phyloP scores from a whole-genome alignment of 23 tunicate species.

The Aplidium turbinatum region DNA sequence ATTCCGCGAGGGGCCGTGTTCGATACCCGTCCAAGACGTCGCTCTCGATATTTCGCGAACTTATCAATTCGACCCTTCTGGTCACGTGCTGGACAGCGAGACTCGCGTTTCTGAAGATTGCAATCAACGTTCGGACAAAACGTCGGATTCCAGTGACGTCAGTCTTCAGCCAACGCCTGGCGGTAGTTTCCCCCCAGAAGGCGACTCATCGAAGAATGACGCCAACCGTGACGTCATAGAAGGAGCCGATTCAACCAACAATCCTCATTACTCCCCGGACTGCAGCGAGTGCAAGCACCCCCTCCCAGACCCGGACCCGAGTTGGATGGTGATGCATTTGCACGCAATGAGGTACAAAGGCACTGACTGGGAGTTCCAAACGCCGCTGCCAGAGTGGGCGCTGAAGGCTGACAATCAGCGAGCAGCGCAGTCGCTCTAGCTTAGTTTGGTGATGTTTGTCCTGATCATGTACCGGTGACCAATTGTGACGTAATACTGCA shows the following conservation, averaged over 20 bases:
- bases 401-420: no score
- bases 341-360: conserved; percentile 87
- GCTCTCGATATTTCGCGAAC: conserved; percentile 9
- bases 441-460: no score
- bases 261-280: conserved; percentile 18
- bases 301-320: conserved; percentile 66
- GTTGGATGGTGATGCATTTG: conserved; percentile 65
- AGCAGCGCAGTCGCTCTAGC: no score
- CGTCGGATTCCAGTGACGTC: not conserved
- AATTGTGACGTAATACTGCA: no score
- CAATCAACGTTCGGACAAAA: not conserved
- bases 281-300: conserved; percentile 81
- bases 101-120: no score
- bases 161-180: not conserved
- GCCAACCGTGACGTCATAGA: not conserved
- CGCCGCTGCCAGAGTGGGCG: conserved; percentile 79
- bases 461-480: no score
- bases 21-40: conserved; percentile 43
- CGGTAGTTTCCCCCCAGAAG: not conserved
- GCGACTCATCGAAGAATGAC: not conserved
- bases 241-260: not conserved
- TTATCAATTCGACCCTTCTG: not conserved
- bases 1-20: conserved; percentile 55
- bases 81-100: no score
- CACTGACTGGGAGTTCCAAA: conserved; percentile 76